Base-by-base conservation (phyloP, 1,140 invertebrate genomes). In the Drosophila simulans region DNA sequence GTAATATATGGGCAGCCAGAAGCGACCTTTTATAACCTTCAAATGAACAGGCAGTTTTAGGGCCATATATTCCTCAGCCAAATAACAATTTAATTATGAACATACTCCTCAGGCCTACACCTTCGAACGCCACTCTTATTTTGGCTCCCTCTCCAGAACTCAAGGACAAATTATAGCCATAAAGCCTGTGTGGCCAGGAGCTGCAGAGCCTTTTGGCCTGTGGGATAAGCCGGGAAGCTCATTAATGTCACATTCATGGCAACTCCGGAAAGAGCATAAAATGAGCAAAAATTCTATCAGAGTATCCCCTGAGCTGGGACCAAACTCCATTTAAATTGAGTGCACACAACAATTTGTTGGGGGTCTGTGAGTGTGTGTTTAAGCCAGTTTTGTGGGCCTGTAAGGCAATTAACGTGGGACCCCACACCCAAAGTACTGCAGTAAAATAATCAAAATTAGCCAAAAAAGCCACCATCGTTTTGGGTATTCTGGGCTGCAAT, bases 361-460 rank as follows among this genome's bases (percentile, higher is more conserved):
- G 35, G 45, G 43, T 48, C 3, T 10, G 7, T 31, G 52, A 51
- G 42, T 27, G 31, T 62, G 54, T 59, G 37, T 69, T n/a, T 31
- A 22, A 27, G 60, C 37, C 37, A 20, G 27, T 22, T 22, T 40
- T 66, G 31, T 64, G 76, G 37, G 74, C 49, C 60, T 75, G 57
- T 39, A 31, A 56, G 78, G 63, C 86, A 88, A 88, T 86, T 86
- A 88, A 86, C 83, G 66, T 54, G 66, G 69, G 46, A 65, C 75
- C 65, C 56, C 20, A 8, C 63, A 22, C n/a, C 22, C 79, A 57
- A 66, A 45, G 71, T 46, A 69, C 43, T 76, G 55, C 65, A 82
- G 83, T 86, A 88, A 86, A 86, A 88, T 88, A 88, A 86, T 86
- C 79, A 82, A 83, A 86, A 86, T 86, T 86, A 88, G 79, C 83